Conservation (phyloP, 1,140 invertebrate species). For the Belonocnema kinseyi region DNA sequence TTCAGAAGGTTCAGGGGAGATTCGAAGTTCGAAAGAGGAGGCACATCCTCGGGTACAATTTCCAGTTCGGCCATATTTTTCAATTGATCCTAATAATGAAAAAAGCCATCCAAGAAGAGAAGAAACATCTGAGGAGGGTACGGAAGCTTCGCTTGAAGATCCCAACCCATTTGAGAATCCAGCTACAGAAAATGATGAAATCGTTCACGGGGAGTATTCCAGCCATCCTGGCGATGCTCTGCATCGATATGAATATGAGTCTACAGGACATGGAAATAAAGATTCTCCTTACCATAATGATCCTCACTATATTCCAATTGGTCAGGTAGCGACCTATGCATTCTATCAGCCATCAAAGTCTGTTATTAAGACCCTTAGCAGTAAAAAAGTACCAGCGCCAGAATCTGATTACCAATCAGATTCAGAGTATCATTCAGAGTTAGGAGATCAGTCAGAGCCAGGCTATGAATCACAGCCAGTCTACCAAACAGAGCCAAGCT, state of each 20-base stretch:
- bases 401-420: too few species aligned
- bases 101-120: not conserved
- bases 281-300: not conserved
- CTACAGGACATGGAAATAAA: not conserved
- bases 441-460: too few species aligned
- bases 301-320: conserved; percentile 11
- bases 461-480: too few species aligned
- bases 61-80: not conserved
- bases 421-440: too few species aligned
- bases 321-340: not conserved
- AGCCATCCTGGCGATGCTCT: not conserved
- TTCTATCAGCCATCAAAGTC: conserved; percentile 6
- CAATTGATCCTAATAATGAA: not conserved
- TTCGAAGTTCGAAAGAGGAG: not conserved
- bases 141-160: not conserved
- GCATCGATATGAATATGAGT: not conserved
- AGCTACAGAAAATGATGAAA: not conserved
- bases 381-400: not conserved
- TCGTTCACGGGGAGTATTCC: not conserved
- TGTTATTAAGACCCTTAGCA: not conserved
- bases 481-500: too few species aligned
- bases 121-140: not conserved
- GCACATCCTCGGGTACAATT: too few species aligned
- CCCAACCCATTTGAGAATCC: not conserved
- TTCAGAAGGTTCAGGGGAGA: not conserved